Conservation (phyloP, 2,888 invertebrate genomes). For the Fragum whitleyi region DNA sequence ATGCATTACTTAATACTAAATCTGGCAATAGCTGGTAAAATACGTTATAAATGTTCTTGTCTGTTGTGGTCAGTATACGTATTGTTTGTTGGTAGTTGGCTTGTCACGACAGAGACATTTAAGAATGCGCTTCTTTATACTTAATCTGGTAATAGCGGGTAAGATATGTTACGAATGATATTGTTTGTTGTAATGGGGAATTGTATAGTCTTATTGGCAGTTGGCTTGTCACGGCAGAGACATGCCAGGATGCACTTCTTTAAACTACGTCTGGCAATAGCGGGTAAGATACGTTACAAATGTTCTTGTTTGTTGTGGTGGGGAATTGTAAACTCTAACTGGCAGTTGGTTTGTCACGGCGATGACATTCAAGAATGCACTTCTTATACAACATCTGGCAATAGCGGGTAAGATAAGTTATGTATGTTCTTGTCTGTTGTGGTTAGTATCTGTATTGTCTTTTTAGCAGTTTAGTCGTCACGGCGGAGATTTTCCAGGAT, state of each 20-base stretch:
- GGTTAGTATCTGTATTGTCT: conserved; percentile 94
- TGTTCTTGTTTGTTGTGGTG: conserved; percentile 93
- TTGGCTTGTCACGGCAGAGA: conserved; percentile 89
- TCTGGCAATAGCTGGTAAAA: conserved; percentile 94
- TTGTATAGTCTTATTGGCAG: conserved; percentile 93
- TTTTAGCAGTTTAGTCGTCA: conserved; percentile 90
- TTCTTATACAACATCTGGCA: conserved; percentile 97
- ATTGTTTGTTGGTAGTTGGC: too few relatives aligned
- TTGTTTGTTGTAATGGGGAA: conserved; percentile 94
- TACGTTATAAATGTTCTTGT: too few relatives aligned
- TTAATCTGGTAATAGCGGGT: too few relatives aligned
- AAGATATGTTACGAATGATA: conserved; percentile 94
- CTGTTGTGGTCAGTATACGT: too few relatives aligned
- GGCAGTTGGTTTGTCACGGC: conserved; percentile 91
- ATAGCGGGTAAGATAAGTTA: conserved; percentile 93
- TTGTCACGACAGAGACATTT: too few relatives aligned
- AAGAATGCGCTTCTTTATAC: too few relatives aligned
- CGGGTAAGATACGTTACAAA: conserved; percentile 92
- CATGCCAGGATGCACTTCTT: conserved; percentile 98
- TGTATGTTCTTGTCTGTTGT: conserved; percentile 95
- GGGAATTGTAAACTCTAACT: conserved; percentile 95
- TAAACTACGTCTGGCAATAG: conserved; percentile 95
- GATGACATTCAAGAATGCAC: conserved; percentile 95
- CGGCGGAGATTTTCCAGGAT: conserved; percentile 93
- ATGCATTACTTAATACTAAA: conserved; percentile 99